Base-by-base conservation (phyloP, 2,113 vertebrate species). In the Maylandia zebra region DNA sequence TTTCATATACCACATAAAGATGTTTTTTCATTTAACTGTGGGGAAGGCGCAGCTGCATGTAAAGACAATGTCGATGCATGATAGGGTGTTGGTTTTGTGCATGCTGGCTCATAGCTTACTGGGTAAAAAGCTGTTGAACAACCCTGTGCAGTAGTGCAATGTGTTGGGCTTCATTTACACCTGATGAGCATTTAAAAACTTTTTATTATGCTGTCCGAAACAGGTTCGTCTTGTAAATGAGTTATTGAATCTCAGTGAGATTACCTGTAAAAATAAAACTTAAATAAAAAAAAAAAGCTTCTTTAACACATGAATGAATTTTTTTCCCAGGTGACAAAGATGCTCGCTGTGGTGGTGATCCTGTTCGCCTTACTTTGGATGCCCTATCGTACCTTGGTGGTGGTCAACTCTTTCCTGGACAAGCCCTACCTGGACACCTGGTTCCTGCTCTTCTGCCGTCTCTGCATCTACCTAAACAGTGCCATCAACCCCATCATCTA, bases 401-500 rank as follows among this genome's bases (percentile, higher is more conserved):
- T 99, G 87, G 98, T 99, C 91, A 99, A 99, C 87, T 99, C 99
- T 76, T 99, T 99, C 93, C 95, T 99, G 84, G 95, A 97, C 83
- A 94, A 93, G 2, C 97, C 98, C 82, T 99, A 98, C 93, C 96
- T 98, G 92, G 97, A 98, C 96, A 97, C 94, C 94, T 99, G 98
- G 98, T 99, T 99, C 94, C 91, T 99, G 85, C 96, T 99, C 34
- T 99, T 99, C 96, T 99, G 98, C 89, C 97, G 99, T 88, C 97
- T 99, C 91, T 99, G 98, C 93, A 97, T 99, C 94, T 99, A 99
- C 94, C 95, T 99, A 83, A 99, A 99, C 93, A 99, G 98, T 36
- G 99, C 99, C 83, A 97, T 99, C 95, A 99, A 99, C 93, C 99
- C 99, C 0, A 96, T 99, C 66, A 99, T 99, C 96, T 99, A 99